Conservation (phyloP, 2,113 vertebrate species). For the Chauna torquata region DNA sequence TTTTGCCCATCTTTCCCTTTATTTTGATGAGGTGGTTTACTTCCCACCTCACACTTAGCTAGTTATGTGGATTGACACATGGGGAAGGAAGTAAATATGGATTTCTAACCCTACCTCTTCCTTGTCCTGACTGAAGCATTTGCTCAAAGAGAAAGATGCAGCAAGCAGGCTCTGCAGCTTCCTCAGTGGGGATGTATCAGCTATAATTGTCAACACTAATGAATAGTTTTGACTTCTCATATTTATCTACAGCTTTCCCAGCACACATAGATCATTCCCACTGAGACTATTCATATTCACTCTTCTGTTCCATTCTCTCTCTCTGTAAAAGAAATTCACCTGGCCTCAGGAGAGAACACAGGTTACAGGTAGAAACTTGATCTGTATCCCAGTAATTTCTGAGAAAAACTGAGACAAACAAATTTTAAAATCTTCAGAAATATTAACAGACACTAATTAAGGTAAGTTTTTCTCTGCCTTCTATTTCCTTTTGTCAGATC, state of each 20-base stretch:
- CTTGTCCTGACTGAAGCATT: neutral
- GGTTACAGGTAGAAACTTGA: neutral
- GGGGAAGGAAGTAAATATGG: neutral
- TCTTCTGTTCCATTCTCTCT: neutral
- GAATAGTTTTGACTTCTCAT: neutral
- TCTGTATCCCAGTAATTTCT: neutral
- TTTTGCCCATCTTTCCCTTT: neutral
- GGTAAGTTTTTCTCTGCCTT: neutral
- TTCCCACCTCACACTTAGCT: neutral
- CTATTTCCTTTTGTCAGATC: neutral
- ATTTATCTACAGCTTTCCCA: neutral
- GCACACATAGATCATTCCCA: neutral
- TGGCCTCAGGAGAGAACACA: neutral
- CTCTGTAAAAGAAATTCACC: neutral
- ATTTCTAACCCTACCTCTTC: neutral
- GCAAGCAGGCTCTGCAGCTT: neutral
- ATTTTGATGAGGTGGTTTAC: neutral
- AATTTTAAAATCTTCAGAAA: neutral
- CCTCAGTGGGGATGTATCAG: neutral
- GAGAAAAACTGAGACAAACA: neutral
- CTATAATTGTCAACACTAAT: neutral
- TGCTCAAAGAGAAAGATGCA: neutral
- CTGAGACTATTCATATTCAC: neutral
- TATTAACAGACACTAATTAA: neutral
- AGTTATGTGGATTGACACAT: neutral